phyloP scores from a whole-genome alignment of 2,888 invertebrate species.

The Rotaria socialis region DNA sequence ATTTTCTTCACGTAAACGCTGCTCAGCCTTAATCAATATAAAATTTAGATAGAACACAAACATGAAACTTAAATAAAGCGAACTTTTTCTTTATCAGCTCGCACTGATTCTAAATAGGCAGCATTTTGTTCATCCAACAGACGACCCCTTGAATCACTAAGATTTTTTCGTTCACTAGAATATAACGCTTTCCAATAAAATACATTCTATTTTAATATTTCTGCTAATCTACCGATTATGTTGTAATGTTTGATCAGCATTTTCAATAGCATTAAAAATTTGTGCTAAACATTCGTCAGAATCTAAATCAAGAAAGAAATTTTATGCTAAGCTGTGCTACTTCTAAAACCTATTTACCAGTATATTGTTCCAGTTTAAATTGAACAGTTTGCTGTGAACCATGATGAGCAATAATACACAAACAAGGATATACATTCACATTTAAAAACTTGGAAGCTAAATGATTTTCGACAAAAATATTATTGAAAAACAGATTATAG shows the following conservation, averaged over 20 bases:
- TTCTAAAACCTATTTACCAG: background rate
- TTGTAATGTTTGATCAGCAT: conserved; percentile 22
- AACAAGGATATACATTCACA: background rate
- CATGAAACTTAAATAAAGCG: background rate
- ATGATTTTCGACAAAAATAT: background rate
- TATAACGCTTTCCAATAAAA: background rate
- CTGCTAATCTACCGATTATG: background rate
- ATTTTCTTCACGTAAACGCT: conserved; percentile 9
- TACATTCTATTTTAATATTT: background rate
- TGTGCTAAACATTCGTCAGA: background rate
- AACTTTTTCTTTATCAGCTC: conserved; percentile 29
- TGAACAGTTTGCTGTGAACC: conserved; percentile 19
- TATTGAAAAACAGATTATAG: background rate
- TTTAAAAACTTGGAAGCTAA: background rate
- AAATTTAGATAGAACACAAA: too few relatives aligned
- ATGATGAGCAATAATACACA: conserved; percentile 16
- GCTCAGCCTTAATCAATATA: background rate
- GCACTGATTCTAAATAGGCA: background rate
- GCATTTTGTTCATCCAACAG: background rate
- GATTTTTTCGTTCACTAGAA: background rate
- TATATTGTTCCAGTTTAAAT: background rate
- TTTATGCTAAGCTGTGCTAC: background rate
- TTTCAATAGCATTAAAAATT: background rate
- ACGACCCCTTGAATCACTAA: background rate
- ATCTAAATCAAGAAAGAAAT: background rate